These are phyloP conservation scores for Callocephalon fimbriatum DNA, from an alignment of 2,113 vertebrate species.

Conservation along the genomic window DNA sequence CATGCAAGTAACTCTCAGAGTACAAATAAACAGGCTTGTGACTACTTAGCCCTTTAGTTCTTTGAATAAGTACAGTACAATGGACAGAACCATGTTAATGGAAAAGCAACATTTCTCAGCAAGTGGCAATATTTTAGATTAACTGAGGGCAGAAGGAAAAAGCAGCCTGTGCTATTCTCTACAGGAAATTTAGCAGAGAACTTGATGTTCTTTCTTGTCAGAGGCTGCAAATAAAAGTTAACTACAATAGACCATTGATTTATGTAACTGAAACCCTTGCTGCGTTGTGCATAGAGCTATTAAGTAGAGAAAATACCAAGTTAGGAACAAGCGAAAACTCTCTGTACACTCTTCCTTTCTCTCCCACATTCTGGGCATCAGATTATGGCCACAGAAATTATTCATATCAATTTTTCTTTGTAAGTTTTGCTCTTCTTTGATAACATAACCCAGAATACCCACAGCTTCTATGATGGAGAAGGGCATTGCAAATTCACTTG, in stretches of 20 bases:
- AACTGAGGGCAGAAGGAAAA: neutral
- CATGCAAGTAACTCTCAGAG: neutral
- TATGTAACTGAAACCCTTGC: conserved; percentile 10
- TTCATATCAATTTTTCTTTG: neutral
- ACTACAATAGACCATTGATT: conserved; percentile 28
- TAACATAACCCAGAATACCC: neutral
- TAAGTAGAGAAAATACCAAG: neutral
- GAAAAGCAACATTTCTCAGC: neutral
- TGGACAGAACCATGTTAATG: neutral
- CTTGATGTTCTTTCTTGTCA: conserved; percentile 50
- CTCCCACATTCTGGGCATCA: neutral
- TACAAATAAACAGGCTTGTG: neutral
- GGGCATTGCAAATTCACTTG: neutral
- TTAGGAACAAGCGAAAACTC: conserved; percentile 2
- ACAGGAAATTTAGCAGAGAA: conserved; percentile 20
- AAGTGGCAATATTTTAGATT: neutral
- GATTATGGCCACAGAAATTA: neutral
- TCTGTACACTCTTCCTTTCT: neutral
- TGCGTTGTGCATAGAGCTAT: neutral
- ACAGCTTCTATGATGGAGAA: accelerated
- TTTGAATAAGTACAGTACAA: neutral
- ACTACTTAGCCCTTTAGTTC: neutral
- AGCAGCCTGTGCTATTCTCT: neutral
- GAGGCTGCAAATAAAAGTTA: conserved; percentile 1
- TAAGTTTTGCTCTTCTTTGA: neutral